Conservation (phyloP, 1,140 invertebrate species). For the Littorina saxatilis region DNA sequence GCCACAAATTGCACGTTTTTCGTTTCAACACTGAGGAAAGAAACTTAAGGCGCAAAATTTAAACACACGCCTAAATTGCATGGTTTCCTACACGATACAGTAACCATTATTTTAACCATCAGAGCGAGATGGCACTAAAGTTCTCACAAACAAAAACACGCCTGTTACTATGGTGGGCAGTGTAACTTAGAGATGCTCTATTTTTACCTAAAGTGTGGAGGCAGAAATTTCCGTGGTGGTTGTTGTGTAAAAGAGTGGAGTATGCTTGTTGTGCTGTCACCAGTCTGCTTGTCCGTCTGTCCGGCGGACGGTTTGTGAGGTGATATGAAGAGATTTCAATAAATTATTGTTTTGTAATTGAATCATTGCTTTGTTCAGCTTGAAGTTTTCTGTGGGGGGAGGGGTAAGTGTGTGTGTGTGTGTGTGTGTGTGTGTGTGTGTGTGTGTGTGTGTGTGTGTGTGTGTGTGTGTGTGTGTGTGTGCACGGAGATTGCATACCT, state of each 20-base stretch:
- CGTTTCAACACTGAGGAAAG: too few species aligned
- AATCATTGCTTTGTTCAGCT: not conserved
- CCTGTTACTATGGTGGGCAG: too few species aligned
- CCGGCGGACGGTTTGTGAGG: not conserved
- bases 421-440: constrained; percentile 15
- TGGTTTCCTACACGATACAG: too few species aligned
- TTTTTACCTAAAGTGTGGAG: too few species aligned
- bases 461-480: not conserved
- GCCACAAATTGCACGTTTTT: too few species aligned
- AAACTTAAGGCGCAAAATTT: too few species aligned
- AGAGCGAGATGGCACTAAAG: too few species aligned
- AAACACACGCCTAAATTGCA: too few species aligned
- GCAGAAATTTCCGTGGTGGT: not conserved
- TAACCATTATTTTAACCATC: too few species aligned
- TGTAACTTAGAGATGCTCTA: too few species aligned
- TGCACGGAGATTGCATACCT: too few species aligned
- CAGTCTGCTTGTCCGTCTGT: not conserved
- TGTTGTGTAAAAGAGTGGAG: not conserved
- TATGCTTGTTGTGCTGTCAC: not conserved
- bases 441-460: constrained; percentile 9
- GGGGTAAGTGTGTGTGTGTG: not conserved
- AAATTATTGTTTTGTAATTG: constrained; percentile 39
- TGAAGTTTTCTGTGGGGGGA: not conserved
- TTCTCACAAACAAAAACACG: too few species aligned
- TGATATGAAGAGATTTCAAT: constrained; percentile 31